These are phyloP conservation scores for Pipistrellus pygmaeus DNA, from an alignment of 2,797 vertebrate species.

Conservation along the genomic window DNA sequence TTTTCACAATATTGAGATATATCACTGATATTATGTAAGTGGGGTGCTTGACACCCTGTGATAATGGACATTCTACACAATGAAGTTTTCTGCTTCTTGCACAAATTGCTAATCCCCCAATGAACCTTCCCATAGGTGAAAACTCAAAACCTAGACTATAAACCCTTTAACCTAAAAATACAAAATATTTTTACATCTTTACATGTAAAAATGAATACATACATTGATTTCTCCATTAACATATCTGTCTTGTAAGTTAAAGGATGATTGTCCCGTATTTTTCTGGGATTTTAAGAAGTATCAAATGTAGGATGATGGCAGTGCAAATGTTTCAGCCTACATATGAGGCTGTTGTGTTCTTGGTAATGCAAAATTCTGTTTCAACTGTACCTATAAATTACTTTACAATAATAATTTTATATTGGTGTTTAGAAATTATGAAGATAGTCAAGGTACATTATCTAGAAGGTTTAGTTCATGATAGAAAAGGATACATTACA, in stretches of 20 bases:
- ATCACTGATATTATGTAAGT: slow-evolving; percentile 7
- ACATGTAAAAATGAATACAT: too few species aligned
- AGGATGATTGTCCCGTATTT: background rate
- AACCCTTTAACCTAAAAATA: background rate
- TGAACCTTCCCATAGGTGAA: background rate
- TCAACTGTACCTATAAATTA: background rate
- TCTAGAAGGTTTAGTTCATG: background rate
- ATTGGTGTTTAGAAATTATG: background rate
- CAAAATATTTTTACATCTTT: slow-evolving; percentile 25
- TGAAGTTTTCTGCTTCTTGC: background rate
- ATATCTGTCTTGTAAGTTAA: background rate
- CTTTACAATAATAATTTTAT: background rate
- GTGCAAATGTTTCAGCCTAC: background rate
- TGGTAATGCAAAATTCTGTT: background rate
- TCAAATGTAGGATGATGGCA: background rate
- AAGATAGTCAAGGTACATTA: background rate
- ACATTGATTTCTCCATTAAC: background rate
- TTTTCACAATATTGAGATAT: background rate
- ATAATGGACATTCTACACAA: background rate
- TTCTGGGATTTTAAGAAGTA: background rate
- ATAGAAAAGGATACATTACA: background rate
- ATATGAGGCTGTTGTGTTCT: background rate
- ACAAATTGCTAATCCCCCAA: background rate
- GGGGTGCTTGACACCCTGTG: background rate
- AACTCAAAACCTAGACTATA: background rate